Base-by-base conservation (phyloP, 2,113 vertebrate genomes). In the Perognathus longimembris region DNA sequence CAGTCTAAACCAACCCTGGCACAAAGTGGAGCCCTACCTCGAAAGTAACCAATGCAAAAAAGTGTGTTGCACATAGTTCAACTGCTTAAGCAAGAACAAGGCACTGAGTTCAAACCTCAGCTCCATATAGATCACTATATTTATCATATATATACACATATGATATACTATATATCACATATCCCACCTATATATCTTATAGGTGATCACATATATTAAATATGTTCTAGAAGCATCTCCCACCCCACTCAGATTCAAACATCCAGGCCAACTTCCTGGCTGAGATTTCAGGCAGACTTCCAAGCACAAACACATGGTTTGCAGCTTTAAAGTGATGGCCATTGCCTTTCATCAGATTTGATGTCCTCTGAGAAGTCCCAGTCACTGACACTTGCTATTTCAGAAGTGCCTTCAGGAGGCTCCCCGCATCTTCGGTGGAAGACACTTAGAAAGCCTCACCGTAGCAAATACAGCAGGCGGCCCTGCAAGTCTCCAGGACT, bases 371-470 rank as follows among this genome's bases (percentile, higher is more conserved):
- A 76, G 38, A 96, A 88, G 84, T 92, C 92, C 63, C 66, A 63
- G 89, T 73, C 76, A 89, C 10, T 76, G 92, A 88, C 83, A 91
- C 89, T 92, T 75, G 54, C 77, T 80, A 92, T 95, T 96, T 92
- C 70, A 3, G 4, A 95, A 96, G 96, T 77, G 50, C 94, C 77
- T 87, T 81, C 77, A 67, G 94, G 95, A 75, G 93, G 30, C 95
- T 94, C 59, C 71, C 93, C 77, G 91, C 42, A 84, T 88, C 85
- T 90, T 79, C 83, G 42, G 50, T 71, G 22, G 59, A 28, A 66
- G 61, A 90, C 89, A 96, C 22, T 76, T 92, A 93, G 89, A 91
- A 88, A 67, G 79, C 54, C 88, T 64, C 50, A 3, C 15, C 57
- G n/a, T 59, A 83, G 88, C 90, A 74, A 78, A 92, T 85, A 95